Evolutionary conservation across 2,113 vertebrate species (phyloP).

Genomic region (Clarias magur): DNA sequence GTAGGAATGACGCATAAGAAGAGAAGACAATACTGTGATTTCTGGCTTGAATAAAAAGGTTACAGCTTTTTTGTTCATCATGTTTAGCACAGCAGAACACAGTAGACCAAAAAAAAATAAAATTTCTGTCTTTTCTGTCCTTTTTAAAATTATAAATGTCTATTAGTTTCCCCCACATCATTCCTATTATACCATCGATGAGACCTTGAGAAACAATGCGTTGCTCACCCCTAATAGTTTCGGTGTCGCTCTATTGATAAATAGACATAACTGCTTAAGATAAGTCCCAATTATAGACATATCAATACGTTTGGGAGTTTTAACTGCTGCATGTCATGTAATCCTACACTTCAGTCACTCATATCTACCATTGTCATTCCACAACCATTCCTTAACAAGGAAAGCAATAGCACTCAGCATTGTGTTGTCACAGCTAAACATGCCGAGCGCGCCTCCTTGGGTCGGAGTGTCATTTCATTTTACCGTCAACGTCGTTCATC

Average conservation of each 20-base stretch:
- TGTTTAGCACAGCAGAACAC: neutral
- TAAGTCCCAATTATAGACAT: constrained; percentile 34
- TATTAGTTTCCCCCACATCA: neutral
- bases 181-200: neutral
- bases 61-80: neutral
- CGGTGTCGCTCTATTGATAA: neutral
- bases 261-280: constrained; percentile 20
- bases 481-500: constrained; percentile 42
- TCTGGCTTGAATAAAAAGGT: neutral
- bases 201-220: neutral
- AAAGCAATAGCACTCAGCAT: constrained; percentile 23
- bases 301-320: constrained; percentile 20
- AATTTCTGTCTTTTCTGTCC: neutral
- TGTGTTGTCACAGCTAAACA: constrained; percentile 39
- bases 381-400: constrained; percentile 31
- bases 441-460: constrained; percentile 47
- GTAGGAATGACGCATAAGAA: neutral
- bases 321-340: constrained; percentile 10
- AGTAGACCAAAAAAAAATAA: neutral
- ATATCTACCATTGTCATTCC: constrained; percentile 7
- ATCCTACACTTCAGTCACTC: constrained; percentile 16
- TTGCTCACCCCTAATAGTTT: neutral
- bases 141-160: no score
- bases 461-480: constrained; percentile 59
- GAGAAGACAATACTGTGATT: neutral